Evolutionary conservation across 2,888 invertebrate species (phyloP).

Genomic region (Drosophila lacicola): DNA sequence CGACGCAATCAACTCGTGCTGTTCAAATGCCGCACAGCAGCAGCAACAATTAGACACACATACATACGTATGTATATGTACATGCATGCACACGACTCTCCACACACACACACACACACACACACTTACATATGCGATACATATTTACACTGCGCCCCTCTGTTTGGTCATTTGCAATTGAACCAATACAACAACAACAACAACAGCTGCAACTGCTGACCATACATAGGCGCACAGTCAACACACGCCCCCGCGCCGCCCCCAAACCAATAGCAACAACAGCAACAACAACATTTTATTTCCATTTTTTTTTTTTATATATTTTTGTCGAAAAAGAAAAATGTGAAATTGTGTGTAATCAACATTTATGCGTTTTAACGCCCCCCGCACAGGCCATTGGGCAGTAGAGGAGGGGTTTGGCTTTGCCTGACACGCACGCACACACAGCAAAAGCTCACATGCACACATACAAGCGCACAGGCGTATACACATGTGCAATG

Average conservation of each 20-base stretch:
- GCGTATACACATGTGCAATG: constrained; percentile 59
- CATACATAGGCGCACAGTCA: constrained; percentile 55
- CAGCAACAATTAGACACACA: constrained; percentile 33
- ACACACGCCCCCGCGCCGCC: constrained; percentile 54
- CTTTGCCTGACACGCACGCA: constrained; percentile 44
- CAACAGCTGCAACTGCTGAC: constrained; percentile 44
- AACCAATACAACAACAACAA: constrained; percentile 56
- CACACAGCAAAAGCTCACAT: constrained; percentile 7
- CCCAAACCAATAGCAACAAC: constrained; percentile 1
- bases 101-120: constrained; percentile 5
- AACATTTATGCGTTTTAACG: constrained; percentile 77
- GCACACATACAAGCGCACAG: constrained; percentile 7
- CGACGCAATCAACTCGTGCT: constrained; percentile 29
- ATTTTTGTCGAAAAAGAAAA: constrained; percentile 19
- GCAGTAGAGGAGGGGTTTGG: constrained; percentile 63
- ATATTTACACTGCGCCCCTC: constrained; percentile 62
- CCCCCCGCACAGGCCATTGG: constrained; percentile 61
- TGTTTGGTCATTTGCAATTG: constrained; percentile 70
- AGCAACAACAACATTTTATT: constrained; percentile 13
- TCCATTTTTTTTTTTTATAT: background rate
- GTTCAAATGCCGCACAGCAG: constrained; percentile 30
- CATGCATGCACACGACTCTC: background rate
- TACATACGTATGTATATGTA: constrained; percentile 6
- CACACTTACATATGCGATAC: constrained; percentile 17
- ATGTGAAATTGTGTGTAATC: constrained; percentile 73